These are phyloP conservation scores for Elgaria multicarinata DNA, from an alignment of 2,113 vertebrate genomes.

Conservation along the genomic window DNA sequence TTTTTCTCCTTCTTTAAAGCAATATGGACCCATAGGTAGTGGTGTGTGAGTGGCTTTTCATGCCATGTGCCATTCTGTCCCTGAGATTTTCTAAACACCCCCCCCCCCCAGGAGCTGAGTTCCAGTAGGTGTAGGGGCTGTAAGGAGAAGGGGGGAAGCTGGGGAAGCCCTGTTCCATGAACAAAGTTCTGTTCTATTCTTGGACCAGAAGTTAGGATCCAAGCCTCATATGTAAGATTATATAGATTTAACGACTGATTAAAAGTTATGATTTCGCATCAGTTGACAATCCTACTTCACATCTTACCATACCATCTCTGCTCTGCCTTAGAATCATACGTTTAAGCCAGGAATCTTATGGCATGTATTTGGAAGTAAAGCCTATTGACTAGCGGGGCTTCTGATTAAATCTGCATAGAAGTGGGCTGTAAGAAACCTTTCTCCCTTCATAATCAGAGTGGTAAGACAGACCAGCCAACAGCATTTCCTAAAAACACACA, in stretches of 20 bases:
- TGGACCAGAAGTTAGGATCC: background rate
- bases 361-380: background rate
- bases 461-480: background rate
- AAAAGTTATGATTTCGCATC: background rate
- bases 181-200: background rate
- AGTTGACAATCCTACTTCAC: background rate
- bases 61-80: background rate
- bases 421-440: background rate
- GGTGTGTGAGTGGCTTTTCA: too few relatives aligned
- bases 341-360: background rate
- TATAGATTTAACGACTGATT: background rate
- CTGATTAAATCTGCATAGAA: background rate
- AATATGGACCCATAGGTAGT: background rate
- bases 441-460: background rate
- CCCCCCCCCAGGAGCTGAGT: background rate
- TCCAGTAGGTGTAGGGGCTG: background rate
- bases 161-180: background rate
- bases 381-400: background rate
- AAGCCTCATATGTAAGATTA: background rate
- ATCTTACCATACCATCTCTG: background rate
- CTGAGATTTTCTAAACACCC: too few relatives aligned
- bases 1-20: background rate
- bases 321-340: background rate
- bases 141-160: background rate
- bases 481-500: background rate